Evolutionary conservation across 2,113 vertebrate genomes (phyloP).

Genomic region (Ciconia boyciana): DNA sequence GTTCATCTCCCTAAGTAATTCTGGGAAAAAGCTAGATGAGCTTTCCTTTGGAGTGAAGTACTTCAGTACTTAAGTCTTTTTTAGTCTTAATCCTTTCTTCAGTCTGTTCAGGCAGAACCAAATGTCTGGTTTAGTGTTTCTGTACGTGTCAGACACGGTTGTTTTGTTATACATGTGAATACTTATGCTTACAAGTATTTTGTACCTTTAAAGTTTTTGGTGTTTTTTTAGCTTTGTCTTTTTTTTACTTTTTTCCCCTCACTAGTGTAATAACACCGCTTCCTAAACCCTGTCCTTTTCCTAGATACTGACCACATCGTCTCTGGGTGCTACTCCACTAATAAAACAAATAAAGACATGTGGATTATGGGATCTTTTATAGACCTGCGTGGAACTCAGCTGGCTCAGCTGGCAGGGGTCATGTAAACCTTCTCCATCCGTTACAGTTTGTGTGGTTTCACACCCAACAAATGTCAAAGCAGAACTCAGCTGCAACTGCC

Average conservation of each 20-base stretch:
- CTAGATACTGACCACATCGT: background rate
- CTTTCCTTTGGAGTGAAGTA: background rate
- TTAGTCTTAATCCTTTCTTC: background rate
- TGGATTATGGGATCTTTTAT: conserved; percentile 11
- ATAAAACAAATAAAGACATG: background rate
- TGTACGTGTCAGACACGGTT: background rate
- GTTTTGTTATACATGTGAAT: background rate
- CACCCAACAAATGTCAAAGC: conserved; percentile 53
- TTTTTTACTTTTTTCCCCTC: background rate
- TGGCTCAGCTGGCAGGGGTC: conserved; percentile 13
- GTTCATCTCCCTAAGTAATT: background rate
- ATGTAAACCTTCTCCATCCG: conserved; percentile 17
- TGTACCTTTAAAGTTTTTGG: background rate
- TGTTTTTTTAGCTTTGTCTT: background rate
- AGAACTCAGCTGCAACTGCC: conserved; percentile 13
- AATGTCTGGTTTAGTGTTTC: background rate
- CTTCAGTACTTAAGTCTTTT: background rate
- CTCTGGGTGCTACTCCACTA: conserved; percentile 16
- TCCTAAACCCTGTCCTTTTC: conserved; percentile 7
- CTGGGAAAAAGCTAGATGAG: background rate
- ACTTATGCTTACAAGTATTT: background rate
- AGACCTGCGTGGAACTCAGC: background rate
- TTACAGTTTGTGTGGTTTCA: conserved; percentile 49
- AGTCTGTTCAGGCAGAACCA: background rate
- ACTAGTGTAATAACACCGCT: background rate